Conservation (phyloP, 2,888 invertebrate species). For the Prionchulus punctatus region DNA sequence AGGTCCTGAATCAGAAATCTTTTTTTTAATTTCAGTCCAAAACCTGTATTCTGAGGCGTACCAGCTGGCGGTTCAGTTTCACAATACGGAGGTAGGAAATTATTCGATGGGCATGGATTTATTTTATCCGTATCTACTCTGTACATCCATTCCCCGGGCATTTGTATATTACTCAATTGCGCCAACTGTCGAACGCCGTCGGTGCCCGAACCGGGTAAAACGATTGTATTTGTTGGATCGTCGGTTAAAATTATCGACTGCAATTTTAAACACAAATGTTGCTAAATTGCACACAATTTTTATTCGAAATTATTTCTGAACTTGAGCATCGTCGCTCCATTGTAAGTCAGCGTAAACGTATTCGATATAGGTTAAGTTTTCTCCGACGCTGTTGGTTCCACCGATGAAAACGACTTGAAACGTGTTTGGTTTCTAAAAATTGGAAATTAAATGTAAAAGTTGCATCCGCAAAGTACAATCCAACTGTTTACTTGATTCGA, state of each 20-base stretch:
- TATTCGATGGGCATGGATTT: conserved; percentile 20
- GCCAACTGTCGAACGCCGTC: conserved; percentile 24
- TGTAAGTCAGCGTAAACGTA: conserved; percentile 24
- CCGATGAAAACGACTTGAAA: conserved; percentile 24
- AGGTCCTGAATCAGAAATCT: no score
- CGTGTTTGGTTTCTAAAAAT: conserved; percentile 20
- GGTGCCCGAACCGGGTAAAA: conserved; percentile 27
- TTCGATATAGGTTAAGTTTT: conserved; percentile 22
- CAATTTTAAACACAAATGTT: background rate
- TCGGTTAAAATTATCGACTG: conserved; percentile 25
- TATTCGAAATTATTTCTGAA: conserved; percentile 4
- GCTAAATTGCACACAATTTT: background rate
- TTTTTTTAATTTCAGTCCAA: no score
- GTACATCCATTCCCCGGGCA: conserved; percentile 17
- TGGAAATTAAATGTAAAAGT: background rate
- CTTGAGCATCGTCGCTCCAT: conserved; percentile 27
- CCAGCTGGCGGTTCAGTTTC: background rate
- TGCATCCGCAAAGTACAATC: background rate
- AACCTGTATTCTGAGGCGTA: no score
- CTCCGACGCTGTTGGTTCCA: conserved; percentile 18
- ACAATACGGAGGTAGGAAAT: conserved; percentile 27
- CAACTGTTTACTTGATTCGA: no score
- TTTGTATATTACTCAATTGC: conserved; percentile 23
- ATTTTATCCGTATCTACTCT: conserved; percentile 16
- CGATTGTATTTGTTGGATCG: conserved; percentile 20